Percentiles rank a stretch among this genome's conserved stretches.
Evolutionary conservation across 1,140 invertebrate genomes (phyloP).

Genomic region (Cyclina sinensis): DNA sequence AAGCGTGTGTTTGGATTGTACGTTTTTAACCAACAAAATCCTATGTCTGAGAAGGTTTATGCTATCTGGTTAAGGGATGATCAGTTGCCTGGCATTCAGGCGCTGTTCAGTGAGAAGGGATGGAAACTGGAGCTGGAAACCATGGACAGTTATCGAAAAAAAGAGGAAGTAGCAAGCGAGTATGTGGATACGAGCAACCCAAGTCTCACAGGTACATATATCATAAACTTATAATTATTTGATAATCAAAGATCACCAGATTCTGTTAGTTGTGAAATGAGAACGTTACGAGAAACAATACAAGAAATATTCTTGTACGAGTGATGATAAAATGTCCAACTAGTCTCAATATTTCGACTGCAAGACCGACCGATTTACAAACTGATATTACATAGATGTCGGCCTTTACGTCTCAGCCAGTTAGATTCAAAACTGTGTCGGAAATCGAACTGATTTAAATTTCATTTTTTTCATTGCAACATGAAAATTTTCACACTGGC

Average conservation of each 20-base stretch:
- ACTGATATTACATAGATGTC: no score
- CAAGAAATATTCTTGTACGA: no score
- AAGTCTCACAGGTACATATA: not conserved
- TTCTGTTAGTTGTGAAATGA: not conserved
- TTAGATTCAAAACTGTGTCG: no score
- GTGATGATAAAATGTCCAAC: no score
- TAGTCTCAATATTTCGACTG: no score
- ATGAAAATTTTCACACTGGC: no score
- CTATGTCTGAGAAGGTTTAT: constrained; percentile 16
- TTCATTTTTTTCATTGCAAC: no score
- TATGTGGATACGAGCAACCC: not conserved
- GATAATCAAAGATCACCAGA: not conserved
- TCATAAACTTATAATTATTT: not conserved
- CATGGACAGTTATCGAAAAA: constrained; percentile 7
- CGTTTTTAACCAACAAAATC: not conserved
- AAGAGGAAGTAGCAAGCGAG: not conserved
- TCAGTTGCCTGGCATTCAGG: not conserved
- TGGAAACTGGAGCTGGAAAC: constrained; percentile 19
- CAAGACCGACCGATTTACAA: no score
- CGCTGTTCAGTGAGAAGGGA: not conserved
- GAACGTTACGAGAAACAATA: no score
- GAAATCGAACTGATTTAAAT: no score
- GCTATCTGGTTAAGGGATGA: not conserved
- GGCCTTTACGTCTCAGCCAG: no score
- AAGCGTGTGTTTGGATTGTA: no score